These are phyloP conservation scores for Cynocephalus volans DNA, from an alignment of 2,113 vertebrate species.

Conservation along the genomic window DNA sequence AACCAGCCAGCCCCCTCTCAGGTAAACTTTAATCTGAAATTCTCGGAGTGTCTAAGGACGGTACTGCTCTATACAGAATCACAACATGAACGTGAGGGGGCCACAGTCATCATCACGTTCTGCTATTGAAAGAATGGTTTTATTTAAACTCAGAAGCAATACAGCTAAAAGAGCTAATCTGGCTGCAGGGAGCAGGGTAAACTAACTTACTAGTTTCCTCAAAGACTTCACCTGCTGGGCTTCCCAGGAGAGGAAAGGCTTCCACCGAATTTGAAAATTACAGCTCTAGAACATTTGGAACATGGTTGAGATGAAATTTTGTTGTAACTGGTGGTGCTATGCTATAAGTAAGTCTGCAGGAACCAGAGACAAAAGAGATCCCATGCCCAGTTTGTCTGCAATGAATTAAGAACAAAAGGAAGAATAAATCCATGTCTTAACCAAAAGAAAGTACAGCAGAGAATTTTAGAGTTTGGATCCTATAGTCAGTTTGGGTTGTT, in stretches of 20 bases:
- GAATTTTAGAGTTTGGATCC: not conserved
- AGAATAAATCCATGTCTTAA: not conserved
- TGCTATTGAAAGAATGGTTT: not conserved
- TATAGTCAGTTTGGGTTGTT: not conserved
- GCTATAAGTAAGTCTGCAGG: not conserved
- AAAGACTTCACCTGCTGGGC: not conserved
- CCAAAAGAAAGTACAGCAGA: not conserved
- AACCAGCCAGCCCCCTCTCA: no score
- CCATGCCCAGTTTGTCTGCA: not conserved
- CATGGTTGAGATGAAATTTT: not conserved
- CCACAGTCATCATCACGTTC: not conserved
- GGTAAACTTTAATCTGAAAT: not conserved
- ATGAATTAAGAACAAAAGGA: not conserved
- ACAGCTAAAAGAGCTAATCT: not conserved
- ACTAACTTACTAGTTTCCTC: not conserved
- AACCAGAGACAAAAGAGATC: not conserved
- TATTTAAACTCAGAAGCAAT: not conserved
- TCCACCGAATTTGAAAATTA: not conserved
- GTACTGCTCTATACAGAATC: not conserved
- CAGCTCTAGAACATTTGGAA: not conserved
- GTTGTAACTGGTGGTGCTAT: not conserved
- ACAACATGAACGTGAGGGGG: not conserved
- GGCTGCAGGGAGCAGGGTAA: not conserved
- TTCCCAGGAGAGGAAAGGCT: not conserved
- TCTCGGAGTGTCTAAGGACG: not conserved